Evolutionary conservation across 2,888 invertebrate species (phyloP).

Genomic region (Lumbricus terrestris): DNA sequence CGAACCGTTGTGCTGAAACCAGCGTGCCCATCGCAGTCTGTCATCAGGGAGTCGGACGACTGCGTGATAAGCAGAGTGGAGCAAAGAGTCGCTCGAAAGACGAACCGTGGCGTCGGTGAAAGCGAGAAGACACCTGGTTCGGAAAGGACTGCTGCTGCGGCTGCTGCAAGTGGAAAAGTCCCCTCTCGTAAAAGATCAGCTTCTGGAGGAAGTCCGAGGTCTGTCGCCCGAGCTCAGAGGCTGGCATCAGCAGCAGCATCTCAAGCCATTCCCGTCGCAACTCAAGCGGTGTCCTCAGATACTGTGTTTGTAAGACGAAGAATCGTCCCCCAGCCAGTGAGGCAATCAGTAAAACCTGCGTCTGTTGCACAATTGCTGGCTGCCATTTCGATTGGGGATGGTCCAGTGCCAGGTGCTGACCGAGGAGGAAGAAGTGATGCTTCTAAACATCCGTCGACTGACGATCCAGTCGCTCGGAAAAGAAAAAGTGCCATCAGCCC

Average conservation of each 20-base stretch:
- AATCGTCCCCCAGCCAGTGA: neutral
- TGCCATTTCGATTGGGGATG: neutral
- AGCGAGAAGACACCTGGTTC: neutral
- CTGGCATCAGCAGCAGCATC: neutral
- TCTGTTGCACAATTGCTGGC: neutral
- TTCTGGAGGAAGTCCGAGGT: neutral
- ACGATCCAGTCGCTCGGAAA: neutral
- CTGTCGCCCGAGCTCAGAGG: neutral
- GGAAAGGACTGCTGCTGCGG: neutral
- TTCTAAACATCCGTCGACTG: neutral
- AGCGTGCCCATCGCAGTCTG: neutral
- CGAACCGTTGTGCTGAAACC: neutral
- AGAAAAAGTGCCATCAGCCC: neutral
- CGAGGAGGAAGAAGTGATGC: neutral
- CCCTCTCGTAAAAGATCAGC: neutral
- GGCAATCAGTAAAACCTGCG: neutral
- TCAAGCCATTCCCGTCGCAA: neutral
- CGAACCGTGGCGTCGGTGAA: neutral
- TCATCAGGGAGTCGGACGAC: neutral
- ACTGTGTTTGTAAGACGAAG: neutral
- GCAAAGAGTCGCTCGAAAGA: neutral
- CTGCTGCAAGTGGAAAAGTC: neutral
- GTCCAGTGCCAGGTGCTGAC: neutral
- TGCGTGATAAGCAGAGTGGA: conserved; percentile 5
- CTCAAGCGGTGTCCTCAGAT: neutral